Evolutionary conservation across 2,113 vertebrate species (phyloP), one percentile per base, ranked within the genome.

Genomic region (Oostethus manadensis): DNA sequence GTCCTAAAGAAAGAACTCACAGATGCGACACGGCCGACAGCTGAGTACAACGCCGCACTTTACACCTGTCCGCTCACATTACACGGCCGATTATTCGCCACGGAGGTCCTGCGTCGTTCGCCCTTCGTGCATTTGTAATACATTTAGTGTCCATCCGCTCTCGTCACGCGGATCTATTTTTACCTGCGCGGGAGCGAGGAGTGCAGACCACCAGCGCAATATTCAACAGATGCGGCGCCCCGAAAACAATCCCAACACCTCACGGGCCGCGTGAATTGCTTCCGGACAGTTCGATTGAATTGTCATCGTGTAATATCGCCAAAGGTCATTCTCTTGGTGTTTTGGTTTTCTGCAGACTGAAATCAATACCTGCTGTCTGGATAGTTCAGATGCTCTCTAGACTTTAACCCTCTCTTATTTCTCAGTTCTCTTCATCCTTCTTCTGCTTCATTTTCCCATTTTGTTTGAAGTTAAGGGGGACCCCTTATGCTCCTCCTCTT

Each of bases 31-130:
- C 60, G 73, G 74, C 73, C 64, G 78, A 80, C 84, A 86, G 82
- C 78, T 86, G 84, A 74, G 80, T 77, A 64, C 74, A 73, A 73
- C 64, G 23, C 62, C 61, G 56, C 78, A 68, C 69, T 35, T 81
- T 68, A 62, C 78, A 83, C 78, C 78, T 84, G 82, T 86, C 84
- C 56, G n/a, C 33, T 75, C 77, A 23, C 70, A 80, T 86, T 66
- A 83, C 56, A 26, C 44, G 44, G 60, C 50, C n/a, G 23, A 83
- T 86, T 73, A 77, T 76, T 84, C 58, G 65, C 47, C 7, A 51
- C 50, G 58, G 35, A 73, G 56, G 49, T 71, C 74, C 40, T 21
- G 50, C 38, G 29, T 33, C 62, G 61, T 44, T 54, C 57, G 51
- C 68, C 46, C 58, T 18, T 40, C 29, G 18, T 43, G 46, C 16